Evolutionary conservation across 2,888 invertebrate species (phyloP), one percentile per base, ranked within the genome.

Genomic region (Thymelicus acteon): DNA sequence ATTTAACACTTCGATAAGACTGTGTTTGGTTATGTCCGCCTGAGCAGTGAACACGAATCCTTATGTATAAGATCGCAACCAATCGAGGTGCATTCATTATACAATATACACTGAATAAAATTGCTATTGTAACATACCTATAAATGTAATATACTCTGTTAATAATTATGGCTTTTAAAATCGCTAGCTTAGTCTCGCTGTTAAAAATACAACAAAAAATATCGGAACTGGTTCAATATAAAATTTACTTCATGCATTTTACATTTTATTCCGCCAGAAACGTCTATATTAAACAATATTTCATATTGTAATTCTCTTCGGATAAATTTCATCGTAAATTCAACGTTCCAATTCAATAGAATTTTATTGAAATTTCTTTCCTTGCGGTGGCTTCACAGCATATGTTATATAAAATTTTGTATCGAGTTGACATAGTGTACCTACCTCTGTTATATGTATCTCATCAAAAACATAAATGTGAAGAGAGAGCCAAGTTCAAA

Each of bases 291-390:
- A 64, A 64, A 49, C 60, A 49, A 60, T 60, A 64, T 70, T 64
- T 70, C 60, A 70, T 64, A 70, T 60, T 49, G 6, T 40, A 60
- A 60, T 40, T 40, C 60, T 70, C 49, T 39, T 64, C 58, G 70
- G 60, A 70, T 64, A 70, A 60, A 70, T 70, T 65, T 64, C 60
- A 60, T 58, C 60, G 44, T 64, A 70, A 70, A 70, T 65, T 70
- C 60, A 65, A 60, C 60, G 48, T 64, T 70, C 62, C 60, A 44
- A 70, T 70, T 65, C 64, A 60, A 70, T 70, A 64, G 8, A 60
- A 70, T 70, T 49, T 60, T 70, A 70, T 65, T 70, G 64, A 65
- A 70, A 64, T 60, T 70, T 64, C 70, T 58, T 70, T 60, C 49
- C 52, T 19, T 60, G 70, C 64, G 60, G 57, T 52, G 44, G 60